phyloP scores from a whole-genome alignment of 2,888 invertebrate genomes.

The Zeuzera pyrina region DNA sequence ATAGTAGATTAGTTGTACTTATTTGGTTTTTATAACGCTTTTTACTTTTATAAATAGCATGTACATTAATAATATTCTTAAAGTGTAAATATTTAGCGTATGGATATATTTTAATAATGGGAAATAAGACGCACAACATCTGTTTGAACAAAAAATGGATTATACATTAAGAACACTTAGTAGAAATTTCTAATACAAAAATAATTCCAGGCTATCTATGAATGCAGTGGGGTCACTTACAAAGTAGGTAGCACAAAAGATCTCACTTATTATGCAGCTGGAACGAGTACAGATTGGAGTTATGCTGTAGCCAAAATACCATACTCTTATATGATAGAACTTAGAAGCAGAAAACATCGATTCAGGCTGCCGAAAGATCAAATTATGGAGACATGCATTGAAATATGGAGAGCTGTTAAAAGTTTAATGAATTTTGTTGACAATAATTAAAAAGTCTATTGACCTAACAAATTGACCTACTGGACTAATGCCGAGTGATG shows the following conservation, averaged over 20 bases:
- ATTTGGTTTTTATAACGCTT: no score
- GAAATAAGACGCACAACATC: no score
- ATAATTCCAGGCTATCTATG: slow-evolving; percentile 43
- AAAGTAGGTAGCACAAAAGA: slow-evolving; percentile 61
- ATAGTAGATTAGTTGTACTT: no score
- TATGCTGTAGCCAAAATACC: slow-evolving; percentile 58
- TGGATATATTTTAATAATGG: no score
- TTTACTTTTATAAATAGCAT: no score
- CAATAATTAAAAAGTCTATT: slow-evolving; percentile 23
- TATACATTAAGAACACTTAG: no score
- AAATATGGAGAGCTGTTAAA: slow-evolving; percentile 46
- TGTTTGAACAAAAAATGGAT: no score
- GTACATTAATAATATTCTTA: no score
- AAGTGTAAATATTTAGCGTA: no score
- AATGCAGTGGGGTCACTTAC: slow-evolving; percentile 46
- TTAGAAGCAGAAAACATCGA: slow-evolving; percentile 44
- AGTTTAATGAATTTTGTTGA: slow-evolving; percentile 52
- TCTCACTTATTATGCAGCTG: slow-evolving; percentile 55
- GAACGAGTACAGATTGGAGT: slow-evolving; percentile 62
- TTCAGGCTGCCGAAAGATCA: slow-evolving; percentile 51
- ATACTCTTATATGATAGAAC: slow-evolving; percentile 58
- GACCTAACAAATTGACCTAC: no score
- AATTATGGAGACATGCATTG: slow-evolving; percentile 45
- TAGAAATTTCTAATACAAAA: no score
- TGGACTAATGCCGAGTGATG: no score